Conservation (phyloP, 2,113 vertebrate genomes). For the Oreochromis niloticus region DNA sequence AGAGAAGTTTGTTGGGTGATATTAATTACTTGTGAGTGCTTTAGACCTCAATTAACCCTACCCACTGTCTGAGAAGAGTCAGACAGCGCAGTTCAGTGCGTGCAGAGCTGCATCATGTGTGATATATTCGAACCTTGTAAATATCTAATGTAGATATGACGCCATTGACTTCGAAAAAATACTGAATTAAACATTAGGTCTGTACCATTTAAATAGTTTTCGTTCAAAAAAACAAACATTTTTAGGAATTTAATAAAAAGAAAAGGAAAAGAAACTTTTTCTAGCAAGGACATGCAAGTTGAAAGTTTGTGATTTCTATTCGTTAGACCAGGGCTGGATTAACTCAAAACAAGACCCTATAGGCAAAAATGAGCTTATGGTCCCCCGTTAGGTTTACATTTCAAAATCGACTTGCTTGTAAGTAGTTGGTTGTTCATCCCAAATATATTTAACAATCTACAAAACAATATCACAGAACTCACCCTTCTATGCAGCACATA, state of each 20-base stretch:
- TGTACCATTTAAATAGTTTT: background rate
- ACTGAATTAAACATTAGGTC: background rate
- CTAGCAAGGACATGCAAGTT: background rate
- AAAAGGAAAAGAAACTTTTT: rapidly evolving
- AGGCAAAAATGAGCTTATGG: background rate
- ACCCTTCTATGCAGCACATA: background rate
- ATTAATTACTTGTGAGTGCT: background rate
- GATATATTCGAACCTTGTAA: background rate
- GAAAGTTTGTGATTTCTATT: background rate
- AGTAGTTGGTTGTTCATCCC: background rate
- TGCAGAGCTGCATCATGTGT: background rate
- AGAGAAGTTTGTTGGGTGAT: background rate
- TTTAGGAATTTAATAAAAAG: background rate
- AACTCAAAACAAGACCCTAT: background rate
- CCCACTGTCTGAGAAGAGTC: rapidly evolving
- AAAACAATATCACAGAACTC: background rate
- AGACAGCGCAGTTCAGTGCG: background rate
- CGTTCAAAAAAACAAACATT: background rate
- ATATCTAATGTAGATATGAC: background rate
- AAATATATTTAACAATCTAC: background rate
- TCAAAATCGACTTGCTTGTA: background rate
- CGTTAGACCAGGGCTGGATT: background rate
- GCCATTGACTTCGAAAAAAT: background rate
- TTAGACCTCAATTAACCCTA: background rate
- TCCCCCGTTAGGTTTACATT: rapidly evolving